Percentiles rank a stretch among this genome's conserved stretches.
Conservation (phyloP, 2,113 vertebrate species). For the Gobiocypris rarus region DNA sequence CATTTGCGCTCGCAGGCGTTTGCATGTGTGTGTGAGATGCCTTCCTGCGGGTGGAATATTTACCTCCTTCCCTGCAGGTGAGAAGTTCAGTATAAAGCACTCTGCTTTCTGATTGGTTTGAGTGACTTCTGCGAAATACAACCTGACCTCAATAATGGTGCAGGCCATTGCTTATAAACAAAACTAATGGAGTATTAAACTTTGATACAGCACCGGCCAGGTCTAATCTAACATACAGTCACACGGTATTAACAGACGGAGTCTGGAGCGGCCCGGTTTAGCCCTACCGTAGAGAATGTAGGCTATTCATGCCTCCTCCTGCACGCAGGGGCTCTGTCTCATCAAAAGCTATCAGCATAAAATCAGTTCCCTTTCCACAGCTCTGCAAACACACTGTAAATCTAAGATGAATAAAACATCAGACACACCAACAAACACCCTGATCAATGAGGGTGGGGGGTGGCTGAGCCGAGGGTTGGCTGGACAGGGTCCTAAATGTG, state of each 20-base stretch:
- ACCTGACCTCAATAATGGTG: constrained; percentile 56
- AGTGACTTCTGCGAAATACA: constrained; percentile 51
- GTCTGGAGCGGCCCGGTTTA: not conserved
- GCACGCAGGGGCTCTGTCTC: constrained; percentile 38
- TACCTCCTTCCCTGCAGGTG: constrained; percentile 46
- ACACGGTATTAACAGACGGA: constrained; percentile 28
- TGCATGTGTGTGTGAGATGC: constrained; percentile 36
- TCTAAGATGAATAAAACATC: constrained; percentile 55
- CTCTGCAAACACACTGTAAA: constrained; percentile 50
- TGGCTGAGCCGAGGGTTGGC: not conserved
- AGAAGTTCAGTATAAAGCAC: constrained; percentile 57
- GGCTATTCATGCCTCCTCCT: constrained; percentile 45
- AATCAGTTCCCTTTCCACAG: constrained; percentile 47
- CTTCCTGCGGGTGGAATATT: constrained; percentile 53
- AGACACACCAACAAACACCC: constrained; percentile 40
- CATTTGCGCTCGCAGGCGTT: not conserved
- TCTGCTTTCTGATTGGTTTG: constrained; percentile 56
- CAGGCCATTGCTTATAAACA: constrained; percentile 55
- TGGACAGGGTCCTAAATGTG: constrained; percentile 17
- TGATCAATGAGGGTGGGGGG: constrained; percentile 42
- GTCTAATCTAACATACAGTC: constrained; percentile 54
- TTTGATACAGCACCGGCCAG: constrained; percentile 56
- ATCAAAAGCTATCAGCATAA: constrained; percentile 54
- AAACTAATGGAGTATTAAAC: constrained; percentile 63
- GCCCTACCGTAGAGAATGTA: constrained; percentile 45